Evolutionary conservation across 2,797 vertebrate genomes (phyloP), one percentile per base, ranked within the genome.

Genomic region (Sebastes flavidus): DNA sequence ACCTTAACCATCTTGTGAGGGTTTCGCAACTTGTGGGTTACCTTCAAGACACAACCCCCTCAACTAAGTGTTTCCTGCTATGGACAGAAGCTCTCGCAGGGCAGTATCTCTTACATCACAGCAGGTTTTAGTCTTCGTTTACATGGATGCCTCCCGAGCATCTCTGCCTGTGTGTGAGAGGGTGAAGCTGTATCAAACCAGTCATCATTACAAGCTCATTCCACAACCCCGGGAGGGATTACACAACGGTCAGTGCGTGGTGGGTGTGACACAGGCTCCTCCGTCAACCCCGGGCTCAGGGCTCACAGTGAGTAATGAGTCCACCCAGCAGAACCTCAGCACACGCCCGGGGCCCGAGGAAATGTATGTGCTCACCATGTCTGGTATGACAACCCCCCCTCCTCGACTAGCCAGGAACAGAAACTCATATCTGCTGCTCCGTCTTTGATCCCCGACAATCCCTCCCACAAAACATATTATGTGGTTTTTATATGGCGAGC

Each of bases 321-420:
- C 83, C 90, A 91, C 91, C 92, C 91, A 86, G 85, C 88, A 90
- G 84, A 91, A 87, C 88, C 86, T 83, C 88, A 88, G 90, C 78
- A 90, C 84, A 93, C 85, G 72, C 94, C 90, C 84, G 88, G 82
- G 87, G 89, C 89, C 89, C 75, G 78, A 91, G 89, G 91, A 93
- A 92, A 92, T 93, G 85, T 92, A 89, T 94, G 88, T 91, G 91
- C 90, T 92, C 93, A 90, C 90, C 89, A 87, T 89, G 93, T 95
- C 93, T 94, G 94, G 92, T 93, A 94, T 94, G 92, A 93, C 86
- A 90, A 83, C 87, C 91, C 90, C 63, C 84, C 81, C 85, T 87
- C 80, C 85, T 76, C 5, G 81, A 88, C 89, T 85, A 85, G 89
- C 87, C 89, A 87, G 91, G 90, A 94, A 91, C 90, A 87, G 66